Base-by-base conservation (phyloP, 1,140 invertebrate species). In the Telenomus remus region DNA sequence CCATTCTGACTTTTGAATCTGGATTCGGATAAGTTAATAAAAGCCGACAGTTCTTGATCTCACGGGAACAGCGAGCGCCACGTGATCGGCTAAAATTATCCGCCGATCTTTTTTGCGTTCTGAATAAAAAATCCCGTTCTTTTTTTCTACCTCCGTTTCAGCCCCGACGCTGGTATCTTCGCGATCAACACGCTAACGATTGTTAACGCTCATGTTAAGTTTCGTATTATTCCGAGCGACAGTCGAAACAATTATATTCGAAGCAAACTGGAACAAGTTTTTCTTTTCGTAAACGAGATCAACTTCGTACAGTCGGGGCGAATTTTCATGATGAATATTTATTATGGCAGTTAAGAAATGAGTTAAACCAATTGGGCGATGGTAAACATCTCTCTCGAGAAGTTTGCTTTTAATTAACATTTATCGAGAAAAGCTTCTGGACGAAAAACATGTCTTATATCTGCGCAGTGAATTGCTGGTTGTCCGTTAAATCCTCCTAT, bases 401-500 rank as follows among this genome's bases (percentile, higher is more conserved):
- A 69, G 75, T 77, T 77, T 72, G 69, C 69, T 77, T 77, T 77
- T 77, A 77, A 77, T 77, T 77, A 77, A 65, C 9, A 27, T 27
- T 27, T 27, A 27, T 27, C 63, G 71, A 46, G 60, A 73, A 77
- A 69, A 57, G 13, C 75, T 68, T 48, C 47, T 8, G 50, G 43
- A 50, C 50, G 42, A 63, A 73, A 78, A 73, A 78, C 76, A 73
- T 44, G 54, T 73, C 61, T 69, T 72, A 78, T 75, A 74, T 69
- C 73, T 66, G 43, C 35, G 8, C 16, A 60, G 70, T 55, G 65
- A 78, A 74, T 74, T 78, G 70, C 70, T 61, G 70, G 44, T 78
- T 60, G 76, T 73, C 60, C 76, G 70, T 74, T 78, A 70, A 78
- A 78, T 78, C 76, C 70, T 78, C 59, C 76, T 54, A 78, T 73